A percentile compares a stretch with the other conserved stretches of the same genome.
phyloP scores from a whole-genome alignment of 2,797 vertebrate genomes.

The Melanotaenia boesemani region DNA sequence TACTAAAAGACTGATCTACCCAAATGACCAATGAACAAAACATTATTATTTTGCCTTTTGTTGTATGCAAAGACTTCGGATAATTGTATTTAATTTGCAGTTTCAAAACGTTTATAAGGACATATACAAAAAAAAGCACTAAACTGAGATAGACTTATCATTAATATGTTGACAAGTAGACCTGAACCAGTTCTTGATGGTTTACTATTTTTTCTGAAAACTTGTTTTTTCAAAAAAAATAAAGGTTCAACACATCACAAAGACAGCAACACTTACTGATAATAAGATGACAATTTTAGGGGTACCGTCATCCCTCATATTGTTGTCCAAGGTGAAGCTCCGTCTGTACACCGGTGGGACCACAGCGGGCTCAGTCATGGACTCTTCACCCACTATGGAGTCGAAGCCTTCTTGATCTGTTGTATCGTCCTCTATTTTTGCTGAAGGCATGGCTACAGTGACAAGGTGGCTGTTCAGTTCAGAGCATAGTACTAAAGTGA shows the following conservation, averaged over 20 bases:
- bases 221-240: too few species aligned
- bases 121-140: too few species aligned
- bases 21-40: background rate
- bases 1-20: background rate
- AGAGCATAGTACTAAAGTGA: conserved; percentile 86
- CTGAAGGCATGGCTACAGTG: conserved; percentile 79
- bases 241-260: background rate
- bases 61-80: too few species aligned
- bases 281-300: conserved; percentile 72
- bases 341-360: conserved; percentile 66
- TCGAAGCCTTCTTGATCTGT: conserved; percentile 74
- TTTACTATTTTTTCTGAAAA: too few species aligned
- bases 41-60: background rate
- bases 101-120: too few species aligned
- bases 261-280: conserved; percentile 69
- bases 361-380: conserved; percentile 53
- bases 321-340: conserved; percentile 76
- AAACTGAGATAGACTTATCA: too few species aligned
- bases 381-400: conserved; percentile 72
- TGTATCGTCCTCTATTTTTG: conserved; percentile 77
- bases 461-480: conserved; percentile 80
- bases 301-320: conserved; percentile 72
- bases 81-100: too few species aligned
- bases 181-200: too few species aligned
- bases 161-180: too few species aligned